Base-by-base conservation (phyloP, 2,113 vertebrate species). In the Nothoprocta pentlandii region DNA sequence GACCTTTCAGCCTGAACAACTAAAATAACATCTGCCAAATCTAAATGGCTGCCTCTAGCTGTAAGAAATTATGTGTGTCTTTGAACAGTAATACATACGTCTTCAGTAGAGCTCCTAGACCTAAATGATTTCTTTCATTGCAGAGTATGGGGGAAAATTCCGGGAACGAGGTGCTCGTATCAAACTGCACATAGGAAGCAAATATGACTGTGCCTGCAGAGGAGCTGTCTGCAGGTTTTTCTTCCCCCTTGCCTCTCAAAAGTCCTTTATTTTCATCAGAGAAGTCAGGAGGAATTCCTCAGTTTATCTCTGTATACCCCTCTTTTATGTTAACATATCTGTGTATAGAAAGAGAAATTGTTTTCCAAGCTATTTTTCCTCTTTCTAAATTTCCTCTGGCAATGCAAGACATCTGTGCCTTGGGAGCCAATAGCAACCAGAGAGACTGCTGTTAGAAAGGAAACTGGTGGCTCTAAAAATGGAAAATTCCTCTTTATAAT, bases 1-100 rank as follows among this genome's bases (percentile, higher is more conserved):
- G 97, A 97, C 96, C 97, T 97, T 97, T 97, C 93, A 96, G 91
- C 85, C 92, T 84, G 85, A 96, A 81, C 94, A 97, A 95, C 96
- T 95, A 93, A 96, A 97, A 96, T 95, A 96, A 92, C 93, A 93
- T 95, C 95, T 96, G 91, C 87, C 85, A 96, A 92, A 92, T 87
- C 80, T 92, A 94, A 95, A 85, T 41, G 69, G 69, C 84, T 96
- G 84, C 82, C 78, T 96, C 71, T 92, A 87, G 91, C 85, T 96
- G 93, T 92, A 91, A 51, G 67, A 89, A 94, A 95, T 89, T 0
- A 91, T 95, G 71, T 86, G 93, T 47, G 62, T 88, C 90, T 90
- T 71, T 95, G 70, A 87, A 77, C 76, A 90, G 54, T 68, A 93
- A 61, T 78, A 61, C 46, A 54, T 12, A 73, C 36, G 63, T 66